A percentile compares a stretch with the other conserved stretches of the same genome.
These are phyloP conservation scores for Drosophila birchii DNA, from an alignment of 2,888 invertebrate genomes.

Conservation along the genomic window DNA sequence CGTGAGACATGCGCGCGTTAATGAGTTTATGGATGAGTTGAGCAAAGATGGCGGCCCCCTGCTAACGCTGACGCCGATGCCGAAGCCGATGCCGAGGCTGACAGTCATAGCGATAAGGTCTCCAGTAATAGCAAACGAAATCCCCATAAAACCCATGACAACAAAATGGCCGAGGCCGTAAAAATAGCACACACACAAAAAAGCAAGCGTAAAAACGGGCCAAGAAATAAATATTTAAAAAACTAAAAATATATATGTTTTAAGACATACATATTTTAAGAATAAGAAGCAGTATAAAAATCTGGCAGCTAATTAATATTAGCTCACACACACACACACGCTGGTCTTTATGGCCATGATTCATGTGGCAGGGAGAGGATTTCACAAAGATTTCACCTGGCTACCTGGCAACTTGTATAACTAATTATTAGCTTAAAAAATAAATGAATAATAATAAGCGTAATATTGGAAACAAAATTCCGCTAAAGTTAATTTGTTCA, in stretches of 20 bases:
- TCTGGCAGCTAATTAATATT: constrained; percentile 58
- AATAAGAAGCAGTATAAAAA: background rate
- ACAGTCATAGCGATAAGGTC: constrained; percentile 52
- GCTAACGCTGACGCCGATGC: constrained; percentile 7
- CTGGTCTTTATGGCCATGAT: constrained; percentile 7
- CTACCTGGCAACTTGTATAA: constrained; percentile 9
- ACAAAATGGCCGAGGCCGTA: constrained; percentile 53
- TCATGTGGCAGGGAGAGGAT: constrained; percentile 9
- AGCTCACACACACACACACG: constrained; percentile 30
- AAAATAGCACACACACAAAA: constrained; percentile 30
- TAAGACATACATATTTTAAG: background rate
- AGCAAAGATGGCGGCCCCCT: constrained; percentile 49
- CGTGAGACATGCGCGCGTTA: constrained; percentile 65
- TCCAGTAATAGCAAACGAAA: constrained; percentile 36
- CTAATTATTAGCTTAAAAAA: background rate
- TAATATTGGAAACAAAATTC: background rate
- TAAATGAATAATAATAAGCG: background rate
- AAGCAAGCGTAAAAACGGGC: constrained; percentile 23
- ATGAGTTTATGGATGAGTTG: constrained; percentile 61
- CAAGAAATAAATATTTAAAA: constrained; percentile 27
- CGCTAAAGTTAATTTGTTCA: background rate
- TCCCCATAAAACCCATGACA: constrained; percentile 69
- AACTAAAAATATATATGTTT: background rate
- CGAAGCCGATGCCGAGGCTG: constrained; percentile 18
- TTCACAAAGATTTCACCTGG: background rate